phyloP scores from a whole-genome alignment of 2,113 vertebrate genomes.

The Excalfactoria chinensis region DNA sequence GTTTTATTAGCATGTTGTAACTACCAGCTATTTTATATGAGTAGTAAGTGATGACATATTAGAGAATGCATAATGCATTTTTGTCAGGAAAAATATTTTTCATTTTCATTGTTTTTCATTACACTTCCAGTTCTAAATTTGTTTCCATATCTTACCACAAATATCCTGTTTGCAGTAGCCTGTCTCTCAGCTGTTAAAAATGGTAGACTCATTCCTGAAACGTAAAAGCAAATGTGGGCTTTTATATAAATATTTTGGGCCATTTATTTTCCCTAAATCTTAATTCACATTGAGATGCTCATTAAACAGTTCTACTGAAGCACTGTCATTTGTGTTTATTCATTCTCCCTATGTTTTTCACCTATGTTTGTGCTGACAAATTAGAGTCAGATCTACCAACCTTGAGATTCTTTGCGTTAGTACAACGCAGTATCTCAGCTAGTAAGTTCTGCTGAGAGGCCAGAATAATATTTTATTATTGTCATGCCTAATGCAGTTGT shows the following conservation, averaged over 20 bases:
- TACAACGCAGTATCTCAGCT: neutral
- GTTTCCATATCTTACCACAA: neutral
- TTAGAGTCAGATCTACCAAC: neutral
- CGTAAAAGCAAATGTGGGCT: neutral
- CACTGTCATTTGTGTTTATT: neutral
- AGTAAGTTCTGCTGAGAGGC: neutral
- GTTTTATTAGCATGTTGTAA: neutral
- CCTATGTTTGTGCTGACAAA: neutral
- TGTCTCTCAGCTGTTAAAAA: neutral
- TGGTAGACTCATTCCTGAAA: neutral
- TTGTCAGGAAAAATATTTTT: neutral
- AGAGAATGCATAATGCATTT: neutral
- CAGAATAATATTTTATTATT: neutral
- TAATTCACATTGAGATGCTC: neutral
- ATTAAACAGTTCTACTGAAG: neutral
- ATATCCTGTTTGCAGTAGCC: neutral
- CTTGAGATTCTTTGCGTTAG: neutral
- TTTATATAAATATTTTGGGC: neutral
- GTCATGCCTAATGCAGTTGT: neutral
- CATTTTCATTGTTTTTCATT: neutral
- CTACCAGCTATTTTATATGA: neutral
- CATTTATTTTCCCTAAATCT: neutral
- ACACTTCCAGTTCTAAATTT: neutral
- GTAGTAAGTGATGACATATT: neutral
- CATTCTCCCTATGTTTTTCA: neutral